phyloP scores from a whole-genome alignment of 1,140 invertebrate genomes.

The Lepidurus packardi region DNA sequence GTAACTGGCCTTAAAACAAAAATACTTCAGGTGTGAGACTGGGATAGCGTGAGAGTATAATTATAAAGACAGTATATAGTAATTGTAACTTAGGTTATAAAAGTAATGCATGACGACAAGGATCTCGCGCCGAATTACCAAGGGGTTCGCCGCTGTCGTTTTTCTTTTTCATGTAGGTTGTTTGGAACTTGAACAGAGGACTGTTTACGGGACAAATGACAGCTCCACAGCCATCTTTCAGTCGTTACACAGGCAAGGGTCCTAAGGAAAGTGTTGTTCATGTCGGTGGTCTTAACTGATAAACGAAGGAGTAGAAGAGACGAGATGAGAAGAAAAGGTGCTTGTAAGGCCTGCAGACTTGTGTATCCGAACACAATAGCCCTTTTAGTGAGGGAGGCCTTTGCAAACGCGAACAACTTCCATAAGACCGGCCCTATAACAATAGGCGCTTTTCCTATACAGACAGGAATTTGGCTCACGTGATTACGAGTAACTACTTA shows the following conservation, averaged over 20 bases:
- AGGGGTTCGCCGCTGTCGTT: background rate
- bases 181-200: background rate
- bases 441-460: background rate
- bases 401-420: background rate
- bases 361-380: constrained; percentile 16
- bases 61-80: too few species aligned
- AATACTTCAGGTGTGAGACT: too few species aligned
- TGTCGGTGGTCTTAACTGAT: constrained; percentile 9
- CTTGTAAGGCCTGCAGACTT: background rate
- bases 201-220: background rate
- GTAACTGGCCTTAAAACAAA: too few species aligned
- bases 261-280: constrained; percentile 15
- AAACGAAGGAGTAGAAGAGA: constrained; percentile 19
- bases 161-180: background rate
- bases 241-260: background rate
- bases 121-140: background rate
- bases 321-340: background rate
- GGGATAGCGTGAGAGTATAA: too few species aligned
- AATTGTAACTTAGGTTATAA: background rate
- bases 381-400: background rate
- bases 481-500: background rate
- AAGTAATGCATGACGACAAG: background rate
- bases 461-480: background rate
- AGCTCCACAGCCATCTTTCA: constrained; percentile 5
- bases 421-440: background rate